Evolutionary conservation across 2,888 invertebrate genomes (phyloP).

Genomic region (Dynastes tityus): DNA sequence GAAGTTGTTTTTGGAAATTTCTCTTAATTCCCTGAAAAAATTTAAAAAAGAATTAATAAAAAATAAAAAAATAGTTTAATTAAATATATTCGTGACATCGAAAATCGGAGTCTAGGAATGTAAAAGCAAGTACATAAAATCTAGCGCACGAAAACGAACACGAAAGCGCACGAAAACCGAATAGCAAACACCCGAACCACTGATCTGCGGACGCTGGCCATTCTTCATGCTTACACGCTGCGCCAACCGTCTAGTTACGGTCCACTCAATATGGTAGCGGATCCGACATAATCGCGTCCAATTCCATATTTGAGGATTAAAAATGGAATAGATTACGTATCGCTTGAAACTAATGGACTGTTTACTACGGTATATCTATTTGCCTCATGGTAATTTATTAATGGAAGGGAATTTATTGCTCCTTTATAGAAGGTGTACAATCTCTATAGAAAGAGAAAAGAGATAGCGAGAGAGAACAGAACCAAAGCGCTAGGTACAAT

Average conservation of each 20-base stretch:
- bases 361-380: slow-evolving; percentile 36
- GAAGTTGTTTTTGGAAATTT: too few relatives aligned
- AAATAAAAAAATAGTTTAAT: too few relatives aligned
- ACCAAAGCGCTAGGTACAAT: not conserved
- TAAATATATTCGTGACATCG: too few relatives aligned
- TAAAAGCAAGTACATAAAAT: not conserved
- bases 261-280: slow-evolving; percentile 18
- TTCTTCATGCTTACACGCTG: slow-evolving; percentile 28
- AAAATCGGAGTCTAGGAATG: too few relatives aligned
- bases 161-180: not conserved
- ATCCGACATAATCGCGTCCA: slow-evolving; percentile 32
- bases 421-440: not conserved
- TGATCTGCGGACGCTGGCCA: slow-evolving; percentile 3
- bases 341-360: slow-evolving; percentile 32
- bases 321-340: slow-evolving; percentile 37
- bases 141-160: not conserved
- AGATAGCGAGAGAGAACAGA: not conserved
- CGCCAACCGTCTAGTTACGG: slow-evolving; percentile 17
- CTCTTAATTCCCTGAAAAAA: too few relatives aligned
- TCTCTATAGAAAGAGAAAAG: not conserved
- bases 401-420: slow-evolving; percentile 30
- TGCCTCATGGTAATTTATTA: slow-evolving; percentile 35
- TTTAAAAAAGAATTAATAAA: too few relatives aligned
- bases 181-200: not conserved
- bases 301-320: slow-evolving; percentile 42